phyloP scores from a whole-genome alignment of 2,888 invertebrate species.

The Eutolmus rufibarbis region DNA sequence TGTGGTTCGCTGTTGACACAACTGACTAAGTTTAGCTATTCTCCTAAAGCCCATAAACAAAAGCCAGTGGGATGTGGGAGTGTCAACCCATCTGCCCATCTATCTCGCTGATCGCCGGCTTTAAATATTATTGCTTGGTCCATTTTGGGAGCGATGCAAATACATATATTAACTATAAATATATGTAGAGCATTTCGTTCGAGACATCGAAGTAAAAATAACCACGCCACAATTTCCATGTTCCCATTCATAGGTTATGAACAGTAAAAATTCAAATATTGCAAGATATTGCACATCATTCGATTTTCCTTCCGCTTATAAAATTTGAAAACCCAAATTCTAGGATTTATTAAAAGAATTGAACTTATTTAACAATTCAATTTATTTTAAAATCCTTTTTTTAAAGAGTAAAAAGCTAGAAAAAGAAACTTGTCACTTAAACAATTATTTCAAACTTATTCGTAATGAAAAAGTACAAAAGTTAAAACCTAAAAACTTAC shows the following conservation, averaged over 20 bases:
- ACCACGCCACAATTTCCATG: neutral
- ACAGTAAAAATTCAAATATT: too few species aligned
- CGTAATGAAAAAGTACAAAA: too few species aligned
- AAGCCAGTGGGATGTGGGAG: neutral
- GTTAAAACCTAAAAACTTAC: too few species aligned
- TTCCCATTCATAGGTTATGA: neutral
- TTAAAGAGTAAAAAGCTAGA: too few species aligned
- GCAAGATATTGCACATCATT: too few species aligned
- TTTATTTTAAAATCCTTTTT: too few species aligned
- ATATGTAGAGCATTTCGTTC: neutral
- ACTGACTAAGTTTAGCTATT: conserved; percentile 17
- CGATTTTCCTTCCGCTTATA: too few species aligned
- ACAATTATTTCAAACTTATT: too few species aligned
- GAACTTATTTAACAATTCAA: too few species aligned
- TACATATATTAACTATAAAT: neutral
- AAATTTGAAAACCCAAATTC: too few species aligned
- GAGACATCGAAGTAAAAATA: neutral
- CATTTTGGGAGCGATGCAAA: neutral
- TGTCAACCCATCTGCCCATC: neutral
- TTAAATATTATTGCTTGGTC: neutral
- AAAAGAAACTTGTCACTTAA: too few species aligned
- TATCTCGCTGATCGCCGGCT: neutral
- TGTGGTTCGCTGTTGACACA: neutral
- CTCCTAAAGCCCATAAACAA: neutral
- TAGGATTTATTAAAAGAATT: too few species aligned